phyloP scores from a whole-genome alignment of 1,140 invertebrate genomes.

The Temnothorax longispinosus region DNA sequence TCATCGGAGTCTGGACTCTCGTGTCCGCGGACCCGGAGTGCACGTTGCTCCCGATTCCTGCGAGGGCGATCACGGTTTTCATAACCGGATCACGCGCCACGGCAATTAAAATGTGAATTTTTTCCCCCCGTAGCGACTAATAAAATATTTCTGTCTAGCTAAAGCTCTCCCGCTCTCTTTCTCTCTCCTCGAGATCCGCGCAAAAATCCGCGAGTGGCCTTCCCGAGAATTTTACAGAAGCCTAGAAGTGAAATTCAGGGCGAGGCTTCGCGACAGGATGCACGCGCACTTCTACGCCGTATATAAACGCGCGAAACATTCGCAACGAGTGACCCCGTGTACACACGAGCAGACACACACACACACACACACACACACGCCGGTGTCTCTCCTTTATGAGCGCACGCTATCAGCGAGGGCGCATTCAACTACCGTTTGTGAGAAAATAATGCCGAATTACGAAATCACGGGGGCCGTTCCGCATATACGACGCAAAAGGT shows the following conservation, averaged over 20 bases:
- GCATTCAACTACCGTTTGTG: conserved; percentile 47
- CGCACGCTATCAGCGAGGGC: neutral
- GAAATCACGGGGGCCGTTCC: conserved; percentile 44
- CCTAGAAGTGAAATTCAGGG: conserved; percentile 59
- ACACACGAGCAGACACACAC: too few species aligned
- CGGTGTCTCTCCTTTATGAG: conserved; percentile 21
- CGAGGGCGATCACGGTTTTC: neutral
- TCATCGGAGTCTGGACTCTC: neutral
- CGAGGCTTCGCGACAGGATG: conserved; percentile 53
- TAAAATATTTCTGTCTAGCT: neutral
- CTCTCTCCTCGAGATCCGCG: neutral
- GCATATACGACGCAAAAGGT: conserved; percentile 39
- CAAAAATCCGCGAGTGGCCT: neutral
- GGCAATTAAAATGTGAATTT: neutral
- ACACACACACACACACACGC: neutral
- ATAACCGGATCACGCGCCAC: neutral
- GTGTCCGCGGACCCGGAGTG: too few species aligned
- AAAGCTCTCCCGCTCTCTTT: neutral
- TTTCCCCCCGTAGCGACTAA: neutral
- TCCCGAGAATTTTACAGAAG: neutral
- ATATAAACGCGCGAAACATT: conserved; percentile 30
- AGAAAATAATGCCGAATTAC: conserved; percentile 65
- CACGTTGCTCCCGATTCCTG: neutral
- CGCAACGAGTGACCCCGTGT: conserved; percentile 10
- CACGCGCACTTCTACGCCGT: conserved; percentile 32